phyloP scores from a whole-genome alignment of 2,797 vertebrate genomes.

The Gymnothorax reevesii region DNA sequence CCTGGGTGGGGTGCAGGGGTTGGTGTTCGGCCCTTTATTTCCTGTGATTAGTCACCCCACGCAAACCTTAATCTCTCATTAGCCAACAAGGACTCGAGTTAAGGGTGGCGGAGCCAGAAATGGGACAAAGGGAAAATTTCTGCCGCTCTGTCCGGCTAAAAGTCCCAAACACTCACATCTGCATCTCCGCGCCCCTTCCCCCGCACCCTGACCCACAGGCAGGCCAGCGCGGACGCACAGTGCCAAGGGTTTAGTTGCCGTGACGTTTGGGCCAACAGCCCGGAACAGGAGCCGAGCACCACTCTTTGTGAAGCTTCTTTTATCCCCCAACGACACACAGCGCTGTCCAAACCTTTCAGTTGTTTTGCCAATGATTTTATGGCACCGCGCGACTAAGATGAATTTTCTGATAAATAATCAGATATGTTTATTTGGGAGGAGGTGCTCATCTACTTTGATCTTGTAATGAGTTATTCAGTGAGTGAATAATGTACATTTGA shows the following conservation, averaged over 20 bases:
- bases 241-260: background rate
- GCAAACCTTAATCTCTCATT: conserved; percentile 40
- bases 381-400: too few relatives aligned
- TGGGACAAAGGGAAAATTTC: conserved; percentile 29
- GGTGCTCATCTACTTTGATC: background rate
- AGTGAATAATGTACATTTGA: background rate
- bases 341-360: too few relatives aligned
- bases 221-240: background rate
- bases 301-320: background rate
- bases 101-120: conserved; percentile 24
- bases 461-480: background rate
- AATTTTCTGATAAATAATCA: background rate
- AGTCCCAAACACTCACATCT: background rate
- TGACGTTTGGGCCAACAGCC: background rate
- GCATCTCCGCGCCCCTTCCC: background rate
- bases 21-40: conserved; percentile 25
- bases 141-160: background rate
- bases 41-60: conserved; percentile 32
- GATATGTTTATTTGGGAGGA: too few relatives aligned
- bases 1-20: background rate
- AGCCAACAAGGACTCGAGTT: conserved; percentile 37
- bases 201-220: background rate
- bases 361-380: too few relatives aligned
- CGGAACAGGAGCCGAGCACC: background rate
- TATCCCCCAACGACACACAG: background rate